Evolutionary conservation across 2,888 invertebrate genomes (phyloP).

Genomic region (Macrophya annulata): DNA sequence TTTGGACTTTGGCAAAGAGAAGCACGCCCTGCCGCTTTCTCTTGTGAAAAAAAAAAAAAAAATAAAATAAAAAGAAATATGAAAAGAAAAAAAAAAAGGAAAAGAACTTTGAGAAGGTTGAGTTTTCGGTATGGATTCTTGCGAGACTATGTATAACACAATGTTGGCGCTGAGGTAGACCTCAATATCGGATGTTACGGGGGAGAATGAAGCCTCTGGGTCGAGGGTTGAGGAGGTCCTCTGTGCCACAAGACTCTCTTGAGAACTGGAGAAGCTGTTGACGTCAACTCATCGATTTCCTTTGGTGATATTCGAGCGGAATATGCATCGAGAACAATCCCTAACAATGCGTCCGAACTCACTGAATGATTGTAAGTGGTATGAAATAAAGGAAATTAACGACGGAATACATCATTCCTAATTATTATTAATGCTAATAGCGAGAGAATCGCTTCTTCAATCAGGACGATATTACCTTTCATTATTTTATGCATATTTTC

Average conservation of each 20-base stretch:
- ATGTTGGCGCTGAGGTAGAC: conserved; percentile 32
- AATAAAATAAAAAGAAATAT: no score
- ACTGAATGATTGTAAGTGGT: not conserved
- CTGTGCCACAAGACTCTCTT: conserved; percentile 40
- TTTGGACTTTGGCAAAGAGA: not conserved
- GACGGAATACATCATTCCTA: not conserved
- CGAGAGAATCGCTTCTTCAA: not conserved
- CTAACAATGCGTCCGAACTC: not conserved
- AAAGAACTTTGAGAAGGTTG: not conserved
- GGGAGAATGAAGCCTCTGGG: conserved; percentile 33
- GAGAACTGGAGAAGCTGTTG: conserved; percentile 48
- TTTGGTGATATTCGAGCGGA: conserved; percentile 42
- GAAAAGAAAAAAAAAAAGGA: not conserved
- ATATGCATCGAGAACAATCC: conserved; percentile 32
- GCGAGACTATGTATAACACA: conserved; percentile 14
- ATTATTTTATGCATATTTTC: not conserved
- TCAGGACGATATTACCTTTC: not conserved
- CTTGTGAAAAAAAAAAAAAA: not conserved
- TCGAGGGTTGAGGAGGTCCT: conserved; percentile 23
- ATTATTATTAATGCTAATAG: not conserved
- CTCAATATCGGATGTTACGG: conserved; percentile 38
- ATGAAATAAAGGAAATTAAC: conserved; percentile 11
- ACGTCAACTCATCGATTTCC: conserved; percentile 51
- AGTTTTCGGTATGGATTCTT: conserved; percentile 9
- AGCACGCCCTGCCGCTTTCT: not conserved